Percentiles rank a stretch among this genome's conserved stretches.
These are phyloP conservation scores for Macrochelys suwanniensis DNA, from an alignment of 2,797 vertebrate species.

Conservation along the genomic window DNA sequence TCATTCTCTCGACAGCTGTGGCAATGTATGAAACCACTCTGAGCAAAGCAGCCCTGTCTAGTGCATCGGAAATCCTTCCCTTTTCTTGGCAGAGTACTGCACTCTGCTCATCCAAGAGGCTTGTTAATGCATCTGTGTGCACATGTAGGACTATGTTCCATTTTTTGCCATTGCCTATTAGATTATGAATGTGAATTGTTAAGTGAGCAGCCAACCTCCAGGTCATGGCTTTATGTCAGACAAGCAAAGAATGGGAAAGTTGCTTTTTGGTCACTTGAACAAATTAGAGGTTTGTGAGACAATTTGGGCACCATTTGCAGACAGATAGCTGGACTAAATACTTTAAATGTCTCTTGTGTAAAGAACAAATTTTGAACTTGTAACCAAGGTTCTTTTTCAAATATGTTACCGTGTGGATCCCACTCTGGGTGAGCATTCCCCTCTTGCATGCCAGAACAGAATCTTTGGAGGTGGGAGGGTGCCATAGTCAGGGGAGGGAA, in stretches of 20 bases:
- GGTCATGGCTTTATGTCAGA: neutral
- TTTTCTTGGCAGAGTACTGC: neutral
- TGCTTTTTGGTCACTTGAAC: neutral
- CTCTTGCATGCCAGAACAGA: neutral
- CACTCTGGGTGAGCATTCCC: too few relatives aligned
- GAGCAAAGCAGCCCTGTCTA: neutral
- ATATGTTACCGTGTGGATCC: neutral
- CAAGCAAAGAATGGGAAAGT: neutral
- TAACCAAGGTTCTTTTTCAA: neutral
- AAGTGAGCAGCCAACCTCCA: neutral
- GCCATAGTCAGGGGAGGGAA: neutral
- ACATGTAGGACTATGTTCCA: neutral
- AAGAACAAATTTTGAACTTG: neutral
- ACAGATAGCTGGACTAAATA: too few relatives aligned
- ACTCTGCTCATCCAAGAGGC: neutral
- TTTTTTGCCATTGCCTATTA: neutral
- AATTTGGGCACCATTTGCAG: neutral
- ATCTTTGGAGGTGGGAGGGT: neutral
- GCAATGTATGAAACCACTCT: neutral
- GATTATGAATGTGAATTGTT: neutral
- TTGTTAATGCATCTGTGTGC: neutral
- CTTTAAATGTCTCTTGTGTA: neutral
- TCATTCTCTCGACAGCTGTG: neutral
- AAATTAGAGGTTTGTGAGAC: too few relatives aligned
- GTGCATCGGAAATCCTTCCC: neutral